Percentiles rank a stretch among this genome's conserved stretches.
Conservation (phyloP, 2,888 invertebrate genomes). For the Drosophila anceps region DNA sequence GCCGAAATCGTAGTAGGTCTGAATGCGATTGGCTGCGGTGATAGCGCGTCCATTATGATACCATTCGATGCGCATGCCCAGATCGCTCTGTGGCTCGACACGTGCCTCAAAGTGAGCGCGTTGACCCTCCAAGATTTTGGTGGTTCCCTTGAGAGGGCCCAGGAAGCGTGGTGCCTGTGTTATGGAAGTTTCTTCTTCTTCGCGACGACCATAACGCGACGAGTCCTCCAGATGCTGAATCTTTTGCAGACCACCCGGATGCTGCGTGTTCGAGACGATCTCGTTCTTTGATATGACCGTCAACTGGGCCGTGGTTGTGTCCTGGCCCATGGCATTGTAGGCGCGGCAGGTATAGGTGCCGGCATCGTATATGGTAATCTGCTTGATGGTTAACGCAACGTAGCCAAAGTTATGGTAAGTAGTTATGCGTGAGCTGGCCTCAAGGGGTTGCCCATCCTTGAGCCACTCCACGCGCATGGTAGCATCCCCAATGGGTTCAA, state of each 20-base stretch:
- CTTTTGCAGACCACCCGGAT: conserved; percentile 95
- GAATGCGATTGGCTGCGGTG: conserved; percentile 95
- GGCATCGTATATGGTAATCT: conserved; percentile 95
- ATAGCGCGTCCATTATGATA: conserved; percentile 97
- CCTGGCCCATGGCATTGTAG: conserved; percentile 94
- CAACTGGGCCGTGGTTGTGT: conserved; percentile 92
- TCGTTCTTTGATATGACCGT: conserved; percentile 94
- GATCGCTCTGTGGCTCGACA: conserved; percentile 97
- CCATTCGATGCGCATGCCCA: conserved; percentile 97
- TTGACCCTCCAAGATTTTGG: conserved; percentile 96
- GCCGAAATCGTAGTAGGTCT: conserved; percentile 98
- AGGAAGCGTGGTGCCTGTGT: conserved; percentile 94
- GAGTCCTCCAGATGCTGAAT: conserved; percentile 95
- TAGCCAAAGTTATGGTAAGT: conserved; percentile 98
- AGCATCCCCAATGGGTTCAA: conserved; percentile 96
- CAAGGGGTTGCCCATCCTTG: conserved; percentile 95
- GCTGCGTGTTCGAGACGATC: conserved; percentile 95
- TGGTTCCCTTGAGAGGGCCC: conserved; percentile 96
- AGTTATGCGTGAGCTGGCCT: conserved; percentile 96
- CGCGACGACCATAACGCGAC: conserved; percentile 89
- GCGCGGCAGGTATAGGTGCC: conserved; percentile 96
- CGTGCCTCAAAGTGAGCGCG: conserved; percentile 97
- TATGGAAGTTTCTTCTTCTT: conserved; percentile 90
- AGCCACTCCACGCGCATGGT: conserved; percentile 96
- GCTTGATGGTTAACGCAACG: conserved; percentile 96